phyloP scores from a whole-genome alignment of 1,140 invertebrate genomes.

The Octopus sinensis region DNA sequence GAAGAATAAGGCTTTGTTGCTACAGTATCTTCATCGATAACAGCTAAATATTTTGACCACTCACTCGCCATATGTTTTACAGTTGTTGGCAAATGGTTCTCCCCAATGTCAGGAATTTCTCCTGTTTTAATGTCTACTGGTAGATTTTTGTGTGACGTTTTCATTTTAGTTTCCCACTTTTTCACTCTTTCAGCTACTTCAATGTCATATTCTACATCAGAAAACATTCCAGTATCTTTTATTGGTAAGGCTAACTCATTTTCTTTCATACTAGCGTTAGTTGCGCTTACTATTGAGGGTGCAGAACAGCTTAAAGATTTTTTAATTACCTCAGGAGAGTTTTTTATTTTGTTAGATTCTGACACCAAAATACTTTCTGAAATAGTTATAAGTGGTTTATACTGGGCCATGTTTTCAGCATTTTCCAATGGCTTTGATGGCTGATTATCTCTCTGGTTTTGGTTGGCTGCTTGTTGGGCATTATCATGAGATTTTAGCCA shows the following conservation, averaged over 20 bases:
- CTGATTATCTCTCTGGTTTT: not conserved
- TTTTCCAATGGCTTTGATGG: not conserved
- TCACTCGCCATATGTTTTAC: not conserved
- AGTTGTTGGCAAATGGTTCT: not conserved
- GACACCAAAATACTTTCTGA: not conserved
- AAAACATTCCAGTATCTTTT: slow-evolving; percentile 47
- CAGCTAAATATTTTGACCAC: slow-evolving; percentile 11
- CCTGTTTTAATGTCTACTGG: slow-evolving; percentile 17
- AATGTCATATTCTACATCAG: slow-evolving; percentile 53
- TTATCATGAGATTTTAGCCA: too few relatives aligned
- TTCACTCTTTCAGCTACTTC: slow-evolving; percentile 50
- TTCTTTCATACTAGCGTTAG: too few relatives aligned
- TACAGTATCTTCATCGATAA: slow-evolving; percentile 7
- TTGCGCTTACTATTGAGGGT: too few relatives aligned
- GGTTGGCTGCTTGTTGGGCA: too few relatives aligned
- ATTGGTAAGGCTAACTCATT: slow-evolving; percentile 13
- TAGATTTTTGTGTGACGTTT: slow-evolving; percentile 19
- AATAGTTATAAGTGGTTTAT: not conserved
- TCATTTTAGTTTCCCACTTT: slow-evolving; percentile 50
- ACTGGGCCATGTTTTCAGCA: not conserved
- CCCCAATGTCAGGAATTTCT: not conserved
- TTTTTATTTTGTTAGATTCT: not conserved
- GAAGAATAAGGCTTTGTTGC: not conserved
- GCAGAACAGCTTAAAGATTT: too few relatives aligned
- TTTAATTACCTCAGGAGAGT: not conserved